These are phyloP conservation scores for Pseudorasbora parva DNA, from an alignment of 2,113 vertebrate genomes.

Conservation along the genomic window DNA sequence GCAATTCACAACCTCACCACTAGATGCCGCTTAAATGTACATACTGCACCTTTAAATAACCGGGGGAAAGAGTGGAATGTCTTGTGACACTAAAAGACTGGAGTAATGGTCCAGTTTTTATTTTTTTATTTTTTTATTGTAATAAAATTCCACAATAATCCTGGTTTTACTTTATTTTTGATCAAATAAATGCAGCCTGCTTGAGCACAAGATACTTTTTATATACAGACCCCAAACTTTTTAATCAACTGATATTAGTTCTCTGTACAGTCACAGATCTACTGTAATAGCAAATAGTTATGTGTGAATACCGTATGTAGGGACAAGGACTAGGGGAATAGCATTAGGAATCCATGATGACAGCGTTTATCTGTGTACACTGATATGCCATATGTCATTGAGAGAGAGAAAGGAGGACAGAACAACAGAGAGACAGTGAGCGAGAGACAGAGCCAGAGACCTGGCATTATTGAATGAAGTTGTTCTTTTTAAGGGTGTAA, in stretches of 20 bases:
- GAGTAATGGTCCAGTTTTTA: no score
- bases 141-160: neutral
- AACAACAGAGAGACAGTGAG: slow-evolving; percentile 16
- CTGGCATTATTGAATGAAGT: slow-evolving; percentile 57
- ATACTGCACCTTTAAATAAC: no score
- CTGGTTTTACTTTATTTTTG: neutral
- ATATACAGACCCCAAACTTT: neutral
- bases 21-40: no score
- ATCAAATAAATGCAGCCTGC: neutral
- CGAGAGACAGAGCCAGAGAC: slow-evolving; percentile 33
- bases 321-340: neutral
- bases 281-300: neutral
- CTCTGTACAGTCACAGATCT: neutral
- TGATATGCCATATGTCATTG: neutral
- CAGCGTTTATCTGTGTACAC: neutral
- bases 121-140: no score
- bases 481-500: slow-evolving; percentile 55
- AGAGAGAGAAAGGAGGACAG: slow-evolving; percentile 31
- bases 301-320: neutral
- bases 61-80: no score
- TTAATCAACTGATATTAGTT: neutral
- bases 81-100: no score
- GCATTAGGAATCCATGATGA: neutral
- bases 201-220: neutral
- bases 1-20: no score